A percentile compares a stretch with the other conserved stretches of the same genome.
Evolutionary conservation across 2,113 vertebrate species (phyloP).

Genomic region (Hepsetus odoe): DNA sequence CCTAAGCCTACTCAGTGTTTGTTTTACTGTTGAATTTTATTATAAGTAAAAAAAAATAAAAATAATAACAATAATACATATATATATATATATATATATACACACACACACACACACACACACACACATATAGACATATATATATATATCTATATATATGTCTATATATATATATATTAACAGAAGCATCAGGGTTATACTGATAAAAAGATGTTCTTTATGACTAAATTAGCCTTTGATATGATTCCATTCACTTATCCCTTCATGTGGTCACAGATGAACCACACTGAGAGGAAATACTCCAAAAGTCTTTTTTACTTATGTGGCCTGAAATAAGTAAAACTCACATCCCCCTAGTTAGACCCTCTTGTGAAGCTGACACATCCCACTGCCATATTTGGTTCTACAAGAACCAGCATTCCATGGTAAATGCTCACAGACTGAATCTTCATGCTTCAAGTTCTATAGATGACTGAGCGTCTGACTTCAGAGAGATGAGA

Average conservation of each 20-base stretch:
- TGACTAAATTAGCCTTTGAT: background rate
- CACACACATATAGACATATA: too few species aligned
- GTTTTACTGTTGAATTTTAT: background rate
- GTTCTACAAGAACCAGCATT: conserved; percentile 34
- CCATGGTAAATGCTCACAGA: conserved; percentile 43
- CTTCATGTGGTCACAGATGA: background rate
- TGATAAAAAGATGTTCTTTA: background rate
- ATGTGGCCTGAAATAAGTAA: conserved; percentile 1
- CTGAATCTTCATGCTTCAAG: background rate
- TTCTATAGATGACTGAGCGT: conserved; percentile 9
- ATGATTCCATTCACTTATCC: background rate
- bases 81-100: background rate
- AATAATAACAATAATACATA: too few species aligned
- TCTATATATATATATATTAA: too few species aligned
- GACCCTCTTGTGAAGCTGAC: conserved; percentile 12
- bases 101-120: background rate
- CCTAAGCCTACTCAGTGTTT: background rate
- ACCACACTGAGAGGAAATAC: background rate
- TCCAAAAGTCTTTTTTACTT: conserved; percentile 6
- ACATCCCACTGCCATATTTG: conserved; percentile 30
- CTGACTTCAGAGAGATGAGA: conserved; percentile 37
- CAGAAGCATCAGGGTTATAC: too few species aligned
- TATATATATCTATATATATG: too few species aligned
- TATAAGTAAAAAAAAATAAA: too few species aligned
- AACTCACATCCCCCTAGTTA: background rate